These are phyloP conservation scores for Chloroclystis v-ata DNA, from an alignment of 2,888 invertebrate species.

Conservation along the genomic window DNA sequence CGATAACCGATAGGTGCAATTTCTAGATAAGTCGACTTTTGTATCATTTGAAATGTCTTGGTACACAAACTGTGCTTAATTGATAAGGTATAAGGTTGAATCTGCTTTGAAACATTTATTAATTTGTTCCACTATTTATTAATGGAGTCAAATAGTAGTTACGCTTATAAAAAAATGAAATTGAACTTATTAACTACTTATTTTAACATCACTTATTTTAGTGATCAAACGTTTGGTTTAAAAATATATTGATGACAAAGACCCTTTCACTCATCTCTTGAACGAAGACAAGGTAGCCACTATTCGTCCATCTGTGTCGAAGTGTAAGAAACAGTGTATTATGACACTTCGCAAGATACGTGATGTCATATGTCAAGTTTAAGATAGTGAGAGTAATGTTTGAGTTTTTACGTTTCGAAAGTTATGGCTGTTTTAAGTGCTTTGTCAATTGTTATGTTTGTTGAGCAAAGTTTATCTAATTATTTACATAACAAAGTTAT, in stretches of 20 bases:
- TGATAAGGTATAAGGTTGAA: neutral
- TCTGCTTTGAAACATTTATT: neutral
- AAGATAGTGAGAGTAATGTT: slow-evolving; percentile 29
- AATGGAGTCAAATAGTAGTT: too few species aligned
- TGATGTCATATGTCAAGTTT: slow-evolving; percentile 45
- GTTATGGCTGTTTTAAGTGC: slow-evolving; percentile 10
- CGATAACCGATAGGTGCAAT: slow-evolving; percentile 18
- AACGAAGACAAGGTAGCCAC: neutral
- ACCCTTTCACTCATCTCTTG: too few species aligned
- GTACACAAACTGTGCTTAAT: slow-evolving; percentile 3
- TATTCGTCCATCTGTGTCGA: neutral
- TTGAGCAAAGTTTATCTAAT: slow-evolving; percentile 8
- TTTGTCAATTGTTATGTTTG: slow-evolving; percentile 7
- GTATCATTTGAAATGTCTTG: neutral
- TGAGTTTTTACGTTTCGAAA: slow-evolving; percentile 23
- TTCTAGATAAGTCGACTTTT: slow-evolving; percentile 29
- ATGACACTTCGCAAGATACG: slow-evolving; percentile 50
- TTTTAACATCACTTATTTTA: too few species aligned
- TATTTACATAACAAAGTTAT: neutral
- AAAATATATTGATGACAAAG: too few species aligned
- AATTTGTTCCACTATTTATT: neutral
- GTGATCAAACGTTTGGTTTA: too few species aligned
- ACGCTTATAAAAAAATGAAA: too few species aligned
- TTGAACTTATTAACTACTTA: too few species aligned
- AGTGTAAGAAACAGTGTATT: slow-evolving; percentile 46